phyloP scores from a whole-genome alignment of 2,888 invertebrate genomes.

The Pecten maximus region DNA sequence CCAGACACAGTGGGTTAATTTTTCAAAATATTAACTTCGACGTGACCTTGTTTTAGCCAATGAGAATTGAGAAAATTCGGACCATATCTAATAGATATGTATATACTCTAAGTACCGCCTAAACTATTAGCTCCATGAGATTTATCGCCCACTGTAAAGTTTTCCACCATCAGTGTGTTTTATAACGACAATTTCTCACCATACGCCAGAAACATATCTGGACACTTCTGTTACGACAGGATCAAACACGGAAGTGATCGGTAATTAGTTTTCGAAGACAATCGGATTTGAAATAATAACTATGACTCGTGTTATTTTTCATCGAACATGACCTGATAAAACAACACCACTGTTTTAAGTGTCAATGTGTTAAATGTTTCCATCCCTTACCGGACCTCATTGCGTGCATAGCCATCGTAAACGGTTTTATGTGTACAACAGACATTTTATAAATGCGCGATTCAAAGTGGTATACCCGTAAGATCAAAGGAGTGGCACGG shows the following conservation, averaged over 20 bases:
- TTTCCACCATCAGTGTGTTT: too few relatives aligned
- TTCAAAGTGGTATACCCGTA: constrained; percentile 25
- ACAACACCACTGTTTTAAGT: not conserved
- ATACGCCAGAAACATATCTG: not conserved
- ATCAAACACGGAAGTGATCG: too few relatives aligned
- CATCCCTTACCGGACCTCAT: not conserved
- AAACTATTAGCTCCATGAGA: too few relatives aligned
- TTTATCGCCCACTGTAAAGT: too few relatives aligned
- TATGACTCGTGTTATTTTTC: not conserved
- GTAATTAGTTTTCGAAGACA: not conserved
- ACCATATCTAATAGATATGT: too few relatives aligned
- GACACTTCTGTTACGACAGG: not conserved
- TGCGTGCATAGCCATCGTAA: not conserved
- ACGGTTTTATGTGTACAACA: not conserved
- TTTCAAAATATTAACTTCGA: too few relatives aligned
- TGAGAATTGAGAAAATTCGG: too few relatives aligned
- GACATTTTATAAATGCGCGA: constrained; percentile 13
- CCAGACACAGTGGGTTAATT: too few relatives aligned
- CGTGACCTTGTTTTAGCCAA: too few relatives aligned
- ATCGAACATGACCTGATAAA: not conserved
- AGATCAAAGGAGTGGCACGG: not conserved
- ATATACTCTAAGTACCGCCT: too few relatives aligned
- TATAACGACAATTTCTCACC: too few relatives aligned
- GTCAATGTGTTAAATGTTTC: not conserved
- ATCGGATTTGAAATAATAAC: not conserved